Evolutionary conservation across 2,113 vertebrate genomes (phyloP).

Genomic region (Tragelaphus scriptus): DNA sequence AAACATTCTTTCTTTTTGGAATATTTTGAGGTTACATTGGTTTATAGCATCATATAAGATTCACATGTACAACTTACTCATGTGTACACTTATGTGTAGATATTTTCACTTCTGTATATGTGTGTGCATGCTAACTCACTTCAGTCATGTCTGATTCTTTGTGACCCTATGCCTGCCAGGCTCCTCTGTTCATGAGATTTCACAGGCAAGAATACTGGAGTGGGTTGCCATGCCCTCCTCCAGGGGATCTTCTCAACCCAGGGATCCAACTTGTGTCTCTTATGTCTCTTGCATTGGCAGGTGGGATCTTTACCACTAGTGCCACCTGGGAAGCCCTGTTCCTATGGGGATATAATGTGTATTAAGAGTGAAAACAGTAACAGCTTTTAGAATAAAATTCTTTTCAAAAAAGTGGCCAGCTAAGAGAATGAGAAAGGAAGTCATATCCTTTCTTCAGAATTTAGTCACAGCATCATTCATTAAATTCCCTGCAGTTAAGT

Average conservation of each 20-base stretch:
- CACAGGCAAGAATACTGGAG: neutral
- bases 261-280: neutral
- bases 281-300: neutral
- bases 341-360: neutral
- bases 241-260: neutral
- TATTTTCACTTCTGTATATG: neutral
- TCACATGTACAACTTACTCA: neutral
- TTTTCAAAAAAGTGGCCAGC: slow-evolving; percentile 17
- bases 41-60: neutral
- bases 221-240: neutral
- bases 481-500: neutral
- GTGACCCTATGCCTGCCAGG: neutral
- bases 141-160: neutral
- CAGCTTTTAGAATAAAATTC: slow-evolving; percentile 24
- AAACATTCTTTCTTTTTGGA: neutral
- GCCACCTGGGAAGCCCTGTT: neutral
- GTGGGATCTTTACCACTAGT: neutral
- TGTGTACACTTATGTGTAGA: neutral
- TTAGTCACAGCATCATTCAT: slow-evolving; percentile 25
- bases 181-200: neutral
- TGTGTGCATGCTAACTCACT: neutral
- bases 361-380: slow-evolving; percentile 13
- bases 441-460: neutral
- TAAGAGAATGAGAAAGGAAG: slow-evolving; percentile 8
- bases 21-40: neutral